Conservation (phyloP, 2,888 invertebrate genomes). For the Idaea biselata region DNA sequence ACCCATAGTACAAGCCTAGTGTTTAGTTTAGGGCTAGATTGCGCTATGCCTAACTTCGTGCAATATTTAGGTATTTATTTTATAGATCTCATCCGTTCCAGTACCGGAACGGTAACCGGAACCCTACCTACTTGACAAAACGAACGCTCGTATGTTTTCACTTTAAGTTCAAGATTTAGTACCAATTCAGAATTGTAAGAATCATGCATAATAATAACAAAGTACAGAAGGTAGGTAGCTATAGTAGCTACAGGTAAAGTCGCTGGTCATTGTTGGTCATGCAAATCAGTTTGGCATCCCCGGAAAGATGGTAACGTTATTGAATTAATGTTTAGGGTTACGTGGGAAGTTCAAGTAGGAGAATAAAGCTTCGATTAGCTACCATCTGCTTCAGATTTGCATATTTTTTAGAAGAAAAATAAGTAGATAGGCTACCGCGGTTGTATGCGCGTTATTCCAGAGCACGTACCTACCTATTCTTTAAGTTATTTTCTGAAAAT, state of each 20-base stretch:
- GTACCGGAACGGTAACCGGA: not conserved
- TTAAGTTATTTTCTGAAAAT: no score
- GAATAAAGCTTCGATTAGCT: not conserved
- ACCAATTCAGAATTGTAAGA: not conserved
- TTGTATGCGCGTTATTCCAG: no score
- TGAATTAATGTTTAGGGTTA: not conserved
- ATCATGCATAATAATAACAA: not conserved
- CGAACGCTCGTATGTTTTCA: not conserved
- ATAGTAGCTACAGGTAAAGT: not conserved
- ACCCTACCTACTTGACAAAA: not conserved
- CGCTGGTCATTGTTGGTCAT: not conserved
- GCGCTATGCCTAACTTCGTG: no score
- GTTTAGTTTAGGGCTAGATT: no score
- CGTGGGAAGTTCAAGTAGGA: not conserved
- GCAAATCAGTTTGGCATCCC: not conserved
- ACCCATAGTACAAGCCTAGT: no score
- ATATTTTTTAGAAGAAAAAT: not conserved
- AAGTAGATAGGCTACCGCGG: no score
- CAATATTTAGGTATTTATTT: not conserved
- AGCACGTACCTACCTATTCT: no score
- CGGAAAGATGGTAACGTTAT: not conserved
- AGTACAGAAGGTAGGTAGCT: not conserved
- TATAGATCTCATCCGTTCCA: not conserved
- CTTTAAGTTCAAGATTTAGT: not conserved
- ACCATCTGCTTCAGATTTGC: not conserved